Evolutionary conservation across 2,888 invertebrate species (phyloP), one percentile per base, ranked within the genome.

Genomic region (Hedychridium roseum): DNA sequence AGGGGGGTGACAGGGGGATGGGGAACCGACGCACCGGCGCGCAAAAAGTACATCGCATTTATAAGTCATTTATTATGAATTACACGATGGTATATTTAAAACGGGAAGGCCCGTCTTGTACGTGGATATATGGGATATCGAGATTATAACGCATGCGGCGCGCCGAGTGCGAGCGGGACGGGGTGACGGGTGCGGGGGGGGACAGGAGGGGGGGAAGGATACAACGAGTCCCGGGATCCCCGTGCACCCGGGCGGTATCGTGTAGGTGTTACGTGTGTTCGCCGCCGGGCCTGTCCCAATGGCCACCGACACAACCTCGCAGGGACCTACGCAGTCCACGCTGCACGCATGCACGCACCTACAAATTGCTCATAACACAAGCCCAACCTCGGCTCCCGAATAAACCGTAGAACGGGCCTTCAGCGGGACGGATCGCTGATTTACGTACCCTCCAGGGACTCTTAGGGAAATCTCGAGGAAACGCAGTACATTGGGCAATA

Each of bases 21-120:
- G 45, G 51, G 42, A 43, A 52, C 44, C 47, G 43, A 27, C 15
- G 16, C 26, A 12, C 20, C 47, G 52, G 50, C 35, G 54, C 30
- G 64, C 63, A 66, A 71, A 74, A 74, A 73, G 66, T 70, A 68
- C 72, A 70, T 71, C 72, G 72, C 75, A 78, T 77, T 78, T 76
- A 76, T 78, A 76, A 75, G 78, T 77, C 73, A 78, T 78, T 78
- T 78, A 78, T 78, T 76, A 75, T 76, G 74, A 78, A 78, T 76
- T 78, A 78, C 78, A 78, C 76, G 76, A 78, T 74, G 73, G 74
- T 74, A 73, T 77, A 77, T 78, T 77, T 76, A 75, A 78, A 76
- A 77, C 74, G 73, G 72, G 68, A n/a, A 73, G 71, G 72, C 71
- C 72, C 69, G 75, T 73, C 75, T 73, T 71, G 74, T 71, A 73